Evolutionary conservation across 1,140 invertebrate species (phyloP).

Genomic region (Chironomus striatipennis): DNA sequence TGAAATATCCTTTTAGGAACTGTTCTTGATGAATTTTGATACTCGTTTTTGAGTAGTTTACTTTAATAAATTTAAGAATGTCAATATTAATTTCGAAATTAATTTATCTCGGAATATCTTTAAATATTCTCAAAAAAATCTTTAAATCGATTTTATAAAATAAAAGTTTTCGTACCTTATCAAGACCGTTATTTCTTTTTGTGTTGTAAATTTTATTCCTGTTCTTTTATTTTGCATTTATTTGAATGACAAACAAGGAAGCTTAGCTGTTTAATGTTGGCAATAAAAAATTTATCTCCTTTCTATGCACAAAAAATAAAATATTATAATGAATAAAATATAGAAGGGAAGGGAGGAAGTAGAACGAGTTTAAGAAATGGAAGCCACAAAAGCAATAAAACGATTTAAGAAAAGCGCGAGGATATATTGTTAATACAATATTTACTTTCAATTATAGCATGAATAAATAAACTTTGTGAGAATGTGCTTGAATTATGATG

Average conservation of each 20-base stretch:
- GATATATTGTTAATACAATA: conserved; percentile 21
- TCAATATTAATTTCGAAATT: too few species aligned
- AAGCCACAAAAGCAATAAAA: background rate
- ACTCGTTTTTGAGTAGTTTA: background rate
- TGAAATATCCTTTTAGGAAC: background rate
- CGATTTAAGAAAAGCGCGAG: background rate
- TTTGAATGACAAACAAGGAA: background rate
- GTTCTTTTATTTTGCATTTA: background rate
- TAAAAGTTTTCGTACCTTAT: background rate
- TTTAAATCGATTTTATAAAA: background rate
- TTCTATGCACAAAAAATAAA: background rate
- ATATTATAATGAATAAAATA: background rate
- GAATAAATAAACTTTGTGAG: conserved; percentile 19
- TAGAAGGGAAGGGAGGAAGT: background rate
- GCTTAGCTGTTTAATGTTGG: too few species aligned
- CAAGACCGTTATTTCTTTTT: background rate
- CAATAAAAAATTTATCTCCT: too few species aligned
- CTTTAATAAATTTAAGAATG: too few species aligned
- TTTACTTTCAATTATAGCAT: conserved; percentile 19
- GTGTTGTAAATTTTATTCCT: background rate
- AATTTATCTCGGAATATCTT: too few species aligned
- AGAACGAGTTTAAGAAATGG: too few species aligned
- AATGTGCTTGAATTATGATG: background rate
- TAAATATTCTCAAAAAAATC: background rate
- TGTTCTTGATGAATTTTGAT: background rate